Percentiles rank a stretch among this genome's conserved stretches.
Conservation (phyloP, 2,113 vertebrate species). For the Brienomyrus longianalis region DNA sequence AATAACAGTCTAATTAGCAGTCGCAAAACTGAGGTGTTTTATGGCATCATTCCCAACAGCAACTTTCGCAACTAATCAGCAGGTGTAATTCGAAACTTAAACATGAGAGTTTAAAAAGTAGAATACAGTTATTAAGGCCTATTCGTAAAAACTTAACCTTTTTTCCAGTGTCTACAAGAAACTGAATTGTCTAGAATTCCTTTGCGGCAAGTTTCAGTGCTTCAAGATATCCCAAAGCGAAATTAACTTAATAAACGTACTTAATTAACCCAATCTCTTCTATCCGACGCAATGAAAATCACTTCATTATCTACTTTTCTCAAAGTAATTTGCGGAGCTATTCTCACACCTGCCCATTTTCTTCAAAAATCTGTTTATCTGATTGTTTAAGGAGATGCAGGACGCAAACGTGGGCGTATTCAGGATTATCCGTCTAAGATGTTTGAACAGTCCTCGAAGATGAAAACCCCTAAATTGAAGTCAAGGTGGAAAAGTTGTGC, state of each 20-base stretch:
- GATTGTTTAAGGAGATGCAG: constrained; percentile 6
- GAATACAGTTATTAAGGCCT: not conserved
- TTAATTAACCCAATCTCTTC: not conserved
- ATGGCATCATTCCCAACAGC: not conserved
- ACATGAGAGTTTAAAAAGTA: not conserved
- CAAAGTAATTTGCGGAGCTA: not conserved
- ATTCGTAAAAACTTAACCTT: not conserved
- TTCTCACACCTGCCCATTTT: constrained; percentile 8
- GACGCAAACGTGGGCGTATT: not conserved
- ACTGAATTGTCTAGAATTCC: not conserved
- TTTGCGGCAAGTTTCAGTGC: not conserved
- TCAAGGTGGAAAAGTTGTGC: not conserved
- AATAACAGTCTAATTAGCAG: not conserved
- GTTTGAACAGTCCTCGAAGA: constrained; percentile 5
- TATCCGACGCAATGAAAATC: not conserved
- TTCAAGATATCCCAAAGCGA: not conserved
- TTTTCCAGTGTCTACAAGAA: not conserved
- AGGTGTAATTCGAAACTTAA: not conserved
- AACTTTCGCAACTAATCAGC: not conserved
- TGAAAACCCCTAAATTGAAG: constrained; percentile 11
- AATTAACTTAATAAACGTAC: not conserved
- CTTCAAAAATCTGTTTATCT: constrained; percentile 1
- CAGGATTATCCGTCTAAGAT: constrained; percentile 2
- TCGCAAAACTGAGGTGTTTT: not conserved
- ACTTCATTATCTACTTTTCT: not conserved